A percentile compares a stretch with the other conserved stretches of the same genome.
These are phyloP conservation scores for Ceratothoa steindachneri DNA, from an alignment of 2,888 invertebrate species.

Conservation along the genomic window DNA sequence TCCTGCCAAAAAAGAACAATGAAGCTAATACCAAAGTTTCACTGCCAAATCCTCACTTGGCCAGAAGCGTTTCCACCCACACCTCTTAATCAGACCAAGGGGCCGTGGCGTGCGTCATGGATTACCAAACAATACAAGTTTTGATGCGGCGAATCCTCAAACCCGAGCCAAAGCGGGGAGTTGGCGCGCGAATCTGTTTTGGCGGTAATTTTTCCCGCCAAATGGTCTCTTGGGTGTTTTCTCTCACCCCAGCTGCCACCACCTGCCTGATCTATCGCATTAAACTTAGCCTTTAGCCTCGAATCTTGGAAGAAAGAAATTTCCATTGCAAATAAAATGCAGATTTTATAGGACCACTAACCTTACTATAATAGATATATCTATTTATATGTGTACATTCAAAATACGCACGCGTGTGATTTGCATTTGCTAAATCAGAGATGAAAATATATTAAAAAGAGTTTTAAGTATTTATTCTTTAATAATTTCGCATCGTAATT, in stretches of 20 bases:
- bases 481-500: no score
- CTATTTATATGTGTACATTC: not conserved
- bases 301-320: not conserved
- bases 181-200: not conserved
- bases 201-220: not conserved
- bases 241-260: constrained; percentile 5
- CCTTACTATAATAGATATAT: not conserved
- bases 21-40: constrained; percentile 2
- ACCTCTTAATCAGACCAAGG: constrained; percentile 3
- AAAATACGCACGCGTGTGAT: not conserved
- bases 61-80: constrained; percentile 1
- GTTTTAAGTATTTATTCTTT: no score
- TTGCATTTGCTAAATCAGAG: no score
- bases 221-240: not conserved
- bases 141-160: constrained; percentile 9
- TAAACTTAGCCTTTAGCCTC: not conserved
- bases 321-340: not conserved
- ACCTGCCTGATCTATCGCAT: constrained; percentile 3
- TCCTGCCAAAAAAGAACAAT: not conserved
- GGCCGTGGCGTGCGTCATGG: not conserved
- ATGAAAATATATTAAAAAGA: no score
- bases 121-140: constrained; percentile 11
- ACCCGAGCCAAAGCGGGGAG: not conserved
- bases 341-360: not conserved
- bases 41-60: not conserved